These are phyloP conservation scores for Eilema depressum DNA, from an alignment of 2,888 invertebrate genomes.

Conservation along the genomic window DNA sequence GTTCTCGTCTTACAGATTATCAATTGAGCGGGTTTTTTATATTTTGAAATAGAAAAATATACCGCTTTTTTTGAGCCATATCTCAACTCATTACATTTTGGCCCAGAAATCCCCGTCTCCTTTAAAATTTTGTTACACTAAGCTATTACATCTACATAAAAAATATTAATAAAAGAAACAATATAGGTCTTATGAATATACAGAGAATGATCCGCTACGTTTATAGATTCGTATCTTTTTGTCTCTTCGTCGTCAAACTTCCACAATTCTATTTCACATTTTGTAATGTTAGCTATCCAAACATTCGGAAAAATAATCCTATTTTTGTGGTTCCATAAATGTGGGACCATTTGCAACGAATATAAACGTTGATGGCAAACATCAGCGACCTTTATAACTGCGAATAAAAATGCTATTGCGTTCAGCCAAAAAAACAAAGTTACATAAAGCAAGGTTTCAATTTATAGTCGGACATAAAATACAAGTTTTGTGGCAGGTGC, in stretches of 20 bases:
- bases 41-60: no score
- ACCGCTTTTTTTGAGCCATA: no score
- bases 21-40: no score
- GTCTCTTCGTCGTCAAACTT: no score
- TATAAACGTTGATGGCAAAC: conserved; percentile 1
- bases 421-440: conserved; percentile 24
- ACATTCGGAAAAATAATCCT: not conserved
- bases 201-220: not conserved
- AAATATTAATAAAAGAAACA: not conserved
- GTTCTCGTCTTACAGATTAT: no score
- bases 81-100: no score
- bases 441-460: conserved; percentile 30
- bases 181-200: not conserved
- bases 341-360: not conserved
- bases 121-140: no score
- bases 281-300: not conserved
- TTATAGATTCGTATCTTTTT: no score
- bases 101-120: no score
- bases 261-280: no score
- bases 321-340: not conserved
- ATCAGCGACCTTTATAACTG: not conserved
- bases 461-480: conserved; percentile 47
- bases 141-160: no score
- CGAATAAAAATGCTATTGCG: conserved; percentile 16
- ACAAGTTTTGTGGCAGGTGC: conserved; percentile 42